Percentiles rank a stretch among this genome's conserved stretches.
phyloP scores from a whole-genome alignment of 2,888 invertebrate species.

The Ophraella communa region DNA sequence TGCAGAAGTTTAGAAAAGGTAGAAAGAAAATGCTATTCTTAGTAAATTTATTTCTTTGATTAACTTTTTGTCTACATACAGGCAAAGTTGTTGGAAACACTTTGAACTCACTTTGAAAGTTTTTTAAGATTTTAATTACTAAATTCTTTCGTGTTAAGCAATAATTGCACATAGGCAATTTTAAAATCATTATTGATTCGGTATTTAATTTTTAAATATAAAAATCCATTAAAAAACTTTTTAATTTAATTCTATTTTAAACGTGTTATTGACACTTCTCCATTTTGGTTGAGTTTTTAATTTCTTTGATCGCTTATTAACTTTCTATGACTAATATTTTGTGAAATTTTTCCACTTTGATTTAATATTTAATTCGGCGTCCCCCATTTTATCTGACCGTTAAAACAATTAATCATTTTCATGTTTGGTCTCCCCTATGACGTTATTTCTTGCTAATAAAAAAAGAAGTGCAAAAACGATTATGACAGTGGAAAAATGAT shows the following conservation, averaged over 20 bases:
- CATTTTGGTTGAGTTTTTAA: no score
- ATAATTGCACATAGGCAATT: conserved; percentile 11
- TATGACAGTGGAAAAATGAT: conserved; percentile 38
- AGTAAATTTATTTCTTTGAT: conserved; percentile 55
- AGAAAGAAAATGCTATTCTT: conserved; percentile 47
- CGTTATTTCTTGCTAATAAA: conserved; percentile 12
- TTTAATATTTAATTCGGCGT: background rate
- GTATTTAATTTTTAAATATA: background rate
- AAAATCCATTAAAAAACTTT: background rate
- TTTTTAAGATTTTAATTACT: conserved; percentile 35
- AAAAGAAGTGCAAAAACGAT: conserved; percentile 28
- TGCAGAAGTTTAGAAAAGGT: conserved; percentile 52
- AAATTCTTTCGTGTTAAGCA: conserved; percentile 25
- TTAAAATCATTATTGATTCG: background rate
- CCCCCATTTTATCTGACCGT: conserved; percentile 14
- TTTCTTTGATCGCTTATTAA: no score
- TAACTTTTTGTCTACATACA: conserved; percentile 46
- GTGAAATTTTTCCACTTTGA: background rate
- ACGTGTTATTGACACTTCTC: no score
- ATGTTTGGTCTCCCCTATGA: conserved; percentile 13
- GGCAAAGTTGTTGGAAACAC: conserved; percentile 41
- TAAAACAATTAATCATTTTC: conserved; percentile 30
- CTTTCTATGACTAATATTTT: background rate
- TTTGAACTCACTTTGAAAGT: conserved; percentile 26
- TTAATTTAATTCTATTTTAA: background rate